A percentile compares a stretch with the other conserved stretches of the same genome.
These are phyloP conservation scores for Stratiomys singularior DNA, from an alignment of 2,888 invertebrate species.

Conservation along the genomic window DNA sequence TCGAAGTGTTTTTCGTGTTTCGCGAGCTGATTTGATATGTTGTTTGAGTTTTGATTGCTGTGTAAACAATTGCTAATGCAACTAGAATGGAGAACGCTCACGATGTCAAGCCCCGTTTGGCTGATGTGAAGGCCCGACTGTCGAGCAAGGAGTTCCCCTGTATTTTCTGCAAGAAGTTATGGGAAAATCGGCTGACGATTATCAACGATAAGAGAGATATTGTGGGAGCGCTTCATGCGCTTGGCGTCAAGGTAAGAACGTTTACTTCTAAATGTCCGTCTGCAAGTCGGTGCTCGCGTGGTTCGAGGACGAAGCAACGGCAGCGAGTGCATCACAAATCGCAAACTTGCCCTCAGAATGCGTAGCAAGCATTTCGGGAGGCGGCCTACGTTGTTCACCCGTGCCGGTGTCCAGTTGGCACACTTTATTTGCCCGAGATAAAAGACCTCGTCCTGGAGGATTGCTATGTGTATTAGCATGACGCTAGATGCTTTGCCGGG, in stretches of 20 bases:
- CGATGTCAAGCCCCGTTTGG: slow-evolving; percentile 15
- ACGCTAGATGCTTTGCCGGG: too few relatives aligned
- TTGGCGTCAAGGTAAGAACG: slow-evolving; percentile 33
- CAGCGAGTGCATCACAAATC: background rate
- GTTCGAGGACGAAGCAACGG: background rate
- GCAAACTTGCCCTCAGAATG: too few relatives aligned
- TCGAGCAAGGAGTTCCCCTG: slow-evolving; percentile 8
- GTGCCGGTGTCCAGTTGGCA: slow-evolving; percentile 18
- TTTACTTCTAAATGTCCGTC: background rate
- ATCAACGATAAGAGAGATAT: slow-evolving; percentile 44
- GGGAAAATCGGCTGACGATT: slow-evolving; percentile 20
- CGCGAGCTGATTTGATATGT: background rate
- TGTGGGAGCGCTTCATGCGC: slow-evolving; percentile 32
- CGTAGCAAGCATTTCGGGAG: background rate
- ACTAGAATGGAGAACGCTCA: slow-evolving; percentile 22
- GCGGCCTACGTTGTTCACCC: background rate
- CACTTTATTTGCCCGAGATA: too few relatives aligned
- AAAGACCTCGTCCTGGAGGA: too few relatives aligned
- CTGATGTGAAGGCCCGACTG: background rate
- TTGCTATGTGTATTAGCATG: too few relatives aligned
- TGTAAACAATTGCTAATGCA: slow-evolving; percentile 21
- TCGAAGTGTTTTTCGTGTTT: slow-evolving; percentile 18
- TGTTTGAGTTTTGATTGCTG: background rate
- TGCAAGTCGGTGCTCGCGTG: background rate
- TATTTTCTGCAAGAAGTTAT: slow-evolving; percentile 40